Percentiles rank a stretch among this genome's conserved stretches.
These are phyloP conservation scores for Sula dactylatra DNA, from an alignment of 2,113 vertebrate genomes.

Conservation along the genomic window DNA sequence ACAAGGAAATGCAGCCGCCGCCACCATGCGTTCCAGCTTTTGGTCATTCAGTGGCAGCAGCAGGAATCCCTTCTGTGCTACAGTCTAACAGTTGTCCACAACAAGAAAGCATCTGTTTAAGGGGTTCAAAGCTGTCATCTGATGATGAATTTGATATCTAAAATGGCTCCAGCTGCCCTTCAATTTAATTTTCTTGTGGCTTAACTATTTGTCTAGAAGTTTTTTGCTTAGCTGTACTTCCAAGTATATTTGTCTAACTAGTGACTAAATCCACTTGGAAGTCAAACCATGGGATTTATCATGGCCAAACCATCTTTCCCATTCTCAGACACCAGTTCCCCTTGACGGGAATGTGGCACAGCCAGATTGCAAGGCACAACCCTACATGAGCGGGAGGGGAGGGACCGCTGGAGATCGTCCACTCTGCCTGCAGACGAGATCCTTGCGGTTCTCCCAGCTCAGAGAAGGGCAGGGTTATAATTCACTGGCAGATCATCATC, in stretches of 20 bases:
- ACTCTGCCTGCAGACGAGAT: neutral
- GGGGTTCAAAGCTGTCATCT: neutral
- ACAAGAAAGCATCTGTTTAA: neutral
- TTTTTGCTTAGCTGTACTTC: neutral
- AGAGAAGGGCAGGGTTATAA: neutral
- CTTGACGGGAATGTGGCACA: neutral
- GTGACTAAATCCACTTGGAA: neutral
- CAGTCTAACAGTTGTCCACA: neutral
- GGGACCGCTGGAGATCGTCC: neutral
- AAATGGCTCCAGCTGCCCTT: neutral
- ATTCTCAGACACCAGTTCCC: neutral
- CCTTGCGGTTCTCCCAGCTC: neutral
- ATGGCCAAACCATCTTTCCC: neutral
- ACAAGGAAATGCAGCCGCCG: accelerated
- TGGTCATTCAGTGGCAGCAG: accelerated
- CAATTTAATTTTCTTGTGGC: neutral
- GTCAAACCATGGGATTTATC: neutral
- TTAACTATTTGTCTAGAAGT: neutral
- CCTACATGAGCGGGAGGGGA: neutral
- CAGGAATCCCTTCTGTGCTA: neutral
- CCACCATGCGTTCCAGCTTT: accelerated
- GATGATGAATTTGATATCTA: neutral
- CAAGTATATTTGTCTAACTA: neutral
- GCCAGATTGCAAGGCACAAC: neutral
- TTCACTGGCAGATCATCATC: neutral